Evolutionary conservation across 1,140 invertebrate genomes (phyloP), one percentile per base, ranked within the genome.

Genomic region (Polypedilum pembai): DNA sequence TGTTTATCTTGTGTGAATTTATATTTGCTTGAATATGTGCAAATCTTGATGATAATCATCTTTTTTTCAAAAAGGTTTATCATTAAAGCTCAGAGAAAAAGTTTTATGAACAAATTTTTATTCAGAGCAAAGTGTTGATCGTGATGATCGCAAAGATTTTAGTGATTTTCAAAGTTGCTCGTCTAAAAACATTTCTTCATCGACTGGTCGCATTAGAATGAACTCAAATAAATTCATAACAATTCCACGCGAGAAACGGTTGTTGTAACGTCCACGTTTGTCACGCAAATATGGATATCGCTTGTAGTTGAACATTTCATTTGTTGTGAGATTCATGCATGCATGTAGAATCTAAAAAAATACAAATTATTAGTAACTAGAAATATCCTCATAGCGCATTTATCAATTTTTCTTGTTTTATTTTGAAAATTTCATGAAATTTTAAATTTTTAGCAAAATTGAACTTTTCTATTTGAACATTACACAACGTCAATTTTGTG

Each of bases 281-380:
- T 96, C 93, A 40, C 92, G 84, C 74, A 96, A 81, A 80, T 97
- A 96, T 0, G 92, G 89, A 80, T 96, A 96, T 20, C 93, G 85
- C 79, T 95, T 94, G 78, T 93, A 93, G 83, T 95, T 95, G 78
- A 96, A 93, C 89, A 94, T 92, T 83, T 96, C 95, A 80, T 96
- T 97, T 17, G 94, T 96, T 8, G 94, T 97, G 15, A 96, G 82
- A 83, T 96, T 96, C 88, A 93, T 91, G 77, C 91, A 93, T 1
- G 92, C 93, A 80, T 94, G 92, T 8, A 94, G 82, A 41, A 94
- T 88, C 92, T 94, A 80, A 69, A 86, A 85, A 72, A 72, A 76
- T 77, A 65, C 24, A 15, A 76, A 73, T 66, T 75, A 17, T 24
- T n/a, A n/a, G n/a, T n/a, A n/a, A n/a, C n/a, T n/a, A n/a, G n/a